These are phyloP conservation scores for Pammene fasciana DNA, from an alignment of 2,888 invertebrate genomes.

Conservation along the genomic window DNA sequence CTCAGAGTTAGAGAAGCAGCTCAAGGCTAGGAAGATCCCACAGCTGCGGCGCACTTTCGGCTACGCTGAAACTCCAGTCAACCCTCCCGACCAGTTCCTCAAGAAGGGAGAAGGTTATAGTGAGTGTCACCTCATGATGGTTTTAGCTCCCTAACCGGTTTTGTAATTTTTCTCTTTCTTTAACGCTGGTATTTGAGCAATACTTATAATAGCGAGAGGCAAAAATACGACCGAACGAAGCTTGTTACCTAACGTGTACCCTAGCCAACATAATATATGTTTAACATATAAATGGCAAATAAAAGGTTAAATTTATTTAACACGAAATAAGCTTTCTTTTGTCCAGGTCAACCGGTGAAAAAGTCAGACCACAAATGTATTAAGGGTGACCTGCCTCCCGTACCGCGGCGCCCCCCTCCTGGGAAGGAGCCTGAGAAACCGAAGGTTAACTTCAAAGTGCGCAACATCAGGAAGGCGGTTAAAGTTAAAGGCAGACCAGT, in stretches of 20 bases:
- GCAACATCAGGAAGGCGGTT: constrained; percentile 85
- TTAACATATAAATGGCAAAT: too few species aligned
- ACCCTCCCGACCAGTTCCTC: constrained; percentile 84
- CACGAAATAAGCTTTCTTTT: neutral
- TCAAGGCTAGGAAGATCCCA: constrained; percentile 71
- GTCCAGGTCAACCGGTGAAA: constrained; percentile 61
- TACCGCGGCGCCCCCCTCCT: constrained; percentile 71
- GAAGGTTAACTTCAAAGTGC: constrained; percentile 79
- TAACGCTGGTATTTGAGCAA: too few species aligned
- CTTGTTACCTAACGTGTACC: too few species aligned
- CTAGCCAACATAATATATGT: too few species aligned
- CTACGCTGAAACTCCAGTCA: constrained; percentile 84
- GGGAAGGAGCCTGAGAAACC: constrained; percentile 63
- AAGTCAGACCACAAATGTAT: constrained; percentile 68
- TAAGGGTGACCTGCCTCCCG: constrained; percentile 73
- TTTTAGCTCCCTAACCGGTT: too few species aligned
- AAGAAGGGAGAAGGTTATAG: constrained; percentile 84
- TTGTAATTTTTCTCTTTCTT: too few species aligned
- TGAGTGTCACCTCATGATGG: neutral
- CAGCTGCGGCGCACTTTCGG: constrained; percentile 86
- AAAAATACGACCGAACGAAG: too few species aligned
- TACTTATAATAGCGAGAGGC: too few species aligned
- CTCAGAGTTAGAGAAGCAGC: constrained; percentile 77
- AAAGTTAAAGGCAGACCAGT: constrained; percentile 81
- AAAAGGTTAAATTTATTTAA: too few species aligned